Conservation (phyloP, 2,113 vertebrate genomes). For the Lanius ludovicianus region DNA sequence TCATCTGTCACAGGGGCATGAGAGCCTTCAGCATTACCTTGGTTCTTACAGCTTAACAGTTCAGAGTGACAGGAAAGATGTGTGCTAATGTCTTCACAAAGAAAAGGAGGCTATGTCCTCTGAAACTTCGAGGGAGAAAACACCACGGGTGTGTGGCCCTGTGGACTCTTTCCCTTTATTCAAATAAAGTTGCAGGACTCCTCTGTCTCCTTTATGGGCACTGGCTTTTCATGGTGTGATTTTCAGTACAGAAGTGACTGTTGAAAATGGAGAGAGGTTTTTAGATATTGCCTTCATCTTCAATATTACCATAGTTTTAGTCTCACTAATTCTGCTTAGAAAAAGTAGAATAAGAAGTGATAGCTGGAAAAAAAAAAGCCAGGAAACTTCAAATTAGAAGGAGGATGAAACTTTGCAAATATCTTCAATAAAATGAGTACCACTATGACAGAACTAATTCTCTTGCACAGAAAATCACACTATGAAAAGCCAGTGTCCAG, state of each 20-base stretch:
- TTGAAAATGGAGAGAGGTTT: background rate
- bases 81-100: background rate
- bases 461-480: background rate
- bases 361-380: background rate
- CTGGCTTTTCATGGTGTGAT: background rate
- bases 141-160: background rate
- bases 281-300: background rate
- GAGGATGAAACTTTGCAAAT: background rate
- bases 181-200: background rate
- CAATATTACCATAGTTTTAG: background rate
- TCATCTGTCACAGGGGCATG: background rate
- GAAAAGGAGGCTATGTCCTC: background rate
- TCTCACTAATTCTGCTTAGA: background rate
- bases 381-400: background rate
- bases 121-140: background rate
- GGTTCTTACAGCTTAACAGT: background rate
- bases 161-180: background rate
- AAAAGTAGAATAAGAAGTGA: background rate
- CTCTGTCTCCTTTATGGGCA: background rate
- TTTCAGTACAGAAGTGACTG: background rate
- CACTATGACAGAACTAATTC: background rate
- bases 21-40: background rate
- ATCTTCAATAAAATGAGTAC: background rate
- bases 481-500: background rate
- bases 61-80: background rate